A percentile compares a stretch with the other conserved stretches of the same genome.
Evolutionary conservation across 2,113 vertebrate genomes (phyloP).

Genomic region (Verasper variegatus): DNA sequence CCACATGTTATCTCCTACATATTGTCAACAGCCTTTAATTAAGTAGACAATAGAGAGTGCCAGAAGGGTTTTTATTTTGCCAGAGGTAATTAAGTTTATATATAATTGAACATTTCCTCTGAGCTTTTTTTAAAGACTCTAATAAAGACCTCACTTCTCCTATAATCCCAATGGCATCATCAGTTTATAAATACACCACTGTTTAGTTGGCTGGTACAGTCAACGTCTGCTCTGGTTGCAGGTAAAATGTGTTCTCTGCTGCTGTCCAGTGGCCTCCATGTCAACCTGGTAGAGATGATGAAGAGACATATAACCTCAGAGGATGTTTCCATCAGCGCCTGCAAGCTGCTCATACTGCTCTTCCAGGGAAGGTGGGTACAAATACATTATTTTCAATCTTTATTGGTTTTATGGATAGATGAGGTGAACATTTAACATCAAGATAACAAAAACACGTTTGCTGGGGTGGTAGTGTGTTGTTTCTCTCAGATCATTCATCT

Average conservation of each 20-base stretch:
- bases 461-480: not conserved
- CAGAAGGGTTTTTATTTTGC: too few species aligned
- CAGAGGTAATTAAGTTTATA: not conserved
- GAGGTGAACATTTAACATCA: too few species aligned
- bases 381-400: not conserved
- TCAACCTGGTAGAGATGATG: constrained; percentile 94
- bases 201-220: not conserved
- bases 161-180: too few species aligned
- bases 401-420: not conserved
- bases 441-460: not conserved
- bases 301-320: constrained; percentile 83
- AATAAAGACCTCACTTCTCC: not conserved
- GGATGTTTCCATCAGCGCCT: constrained; percentile 89
- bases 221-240: constrained; percentile 60
- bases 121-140: not conserved
- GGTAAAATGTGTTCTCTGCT: constrained; percentile 87
- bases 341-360: constrained; percentile 87
- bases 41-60: too few species aligned
- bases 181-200: not conserved
- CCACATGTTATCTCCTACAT: too few species aligned
- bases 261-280: constrained; percentile 91
- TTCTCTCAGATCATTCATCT: too few species aligned
- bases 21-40: too few species aligned
- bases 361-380: constrained; percentile 89
- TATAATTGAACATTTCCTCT: not conserved